Conservation (phyloP, 2,113 vertebrate species). For the Paramisgurnus dabryanus region DNA sequence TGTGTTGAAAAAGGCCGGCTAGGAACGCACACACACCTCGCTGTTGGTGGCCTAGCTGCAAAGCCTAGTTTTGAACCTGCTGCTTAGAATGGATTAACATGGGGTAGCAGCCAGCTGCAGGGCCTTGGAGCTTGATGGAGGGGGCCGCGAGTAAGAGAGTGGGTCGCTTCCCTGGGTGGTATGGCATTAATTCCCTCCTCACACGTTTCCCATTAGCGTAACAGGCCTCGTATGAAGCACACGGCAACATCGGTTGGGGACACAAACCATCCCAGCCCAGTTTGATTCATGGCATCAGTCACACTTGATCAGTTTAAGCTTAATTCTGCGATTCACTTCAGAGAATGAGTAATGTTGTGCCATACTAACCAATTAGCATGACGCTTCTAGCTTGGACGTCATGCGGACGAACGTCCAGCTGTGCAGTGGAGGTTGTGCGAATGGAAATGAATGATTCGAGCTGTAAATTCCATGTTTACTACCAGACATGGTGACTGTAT, state of each 20-base stretch:
- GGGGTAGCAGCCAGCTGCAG: slow-evolving; percentile 72
- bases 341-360: slow-evolving; percentile 38
- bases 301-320: slow-evolving; percentile 10
- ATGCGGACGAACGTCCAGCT: neutral
- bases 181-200: slow-evolving; percentile 65
- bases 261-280: slow-evolving; percentile 56
- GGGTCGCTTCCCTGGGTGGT: slow-evolving; percentile 70
- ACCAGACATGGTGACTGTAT: slow-evolving; percentile 15
- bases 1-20: slow-evolving; percentile 15
- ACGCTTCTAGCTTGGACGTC: slow-evolving; percentile 30
- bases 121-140: slow-evolving; percentile 39
- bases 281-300: slow-evolving; percentile 53
- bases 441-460: slow-evolving; percentile 20
- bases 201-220: slow-evolving; percentile 76
- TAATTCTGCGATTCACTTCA: slow-evolving; percentile 10
- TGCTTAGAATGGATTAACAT: slow-evolving; percentile 71
- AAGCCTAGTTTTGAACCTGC: slow-evolving; percentile 72
- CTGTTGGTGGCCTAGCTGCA: slow-evolving; percentile 73
- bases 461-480: slow-evolving; percentile 11
- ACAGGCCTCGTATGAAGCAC: slow-evolving; percentile 69
- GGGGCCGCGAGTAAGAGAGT: slow-evolving; percentile 39
- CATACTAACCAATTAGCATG: slow-evolving; percentile 31
- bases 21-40: slow-evolving; percentile 15
- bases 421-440: neutral
- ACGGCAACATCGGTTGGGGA: slow-evolving; percentile 63